phyloP scores from a whole-genome alignment of 2,888 invertebrate species.

The Dynastes grantii region DNA sequence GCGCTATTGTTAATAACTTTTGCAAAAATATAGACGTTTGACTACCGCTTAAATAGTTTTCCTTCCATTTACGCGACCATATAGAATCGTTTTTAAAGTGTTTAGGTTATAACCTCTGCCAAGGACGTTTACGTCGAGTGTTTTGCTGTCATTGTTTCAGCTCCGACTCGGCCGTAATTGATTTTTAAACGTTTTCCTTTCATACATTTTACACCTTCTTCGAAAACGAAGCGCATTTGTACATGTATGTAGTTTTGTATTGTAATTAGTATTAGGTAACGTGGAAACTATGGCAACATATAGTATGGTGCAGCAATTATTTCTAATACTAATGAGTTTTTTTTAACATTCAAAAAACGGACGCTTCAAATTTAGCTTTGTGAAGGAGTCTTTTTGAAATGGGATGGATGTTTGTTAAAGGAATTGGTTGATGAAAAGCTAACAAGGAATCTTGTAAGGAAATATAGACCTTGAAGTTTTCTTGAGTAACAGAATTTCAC shows the following conservation, averaged over 20 bases:
- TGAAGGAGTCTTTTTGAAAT: too few species aligned
- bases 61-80: conserved; percentile 12
- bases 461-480: too few species aligned
- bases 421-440: too few species aligned
- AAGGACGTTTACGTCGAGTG: conserved; percentile 21
- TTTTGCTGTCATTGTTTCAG: conserved; percentile 32
- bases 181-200: conserved; percentile 37
- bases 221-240: background rate
- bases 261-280: too few species aligned
- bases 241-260: background rate
- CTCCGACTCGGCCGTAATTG: conserved; percentile 17
- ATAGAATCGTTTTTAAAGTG: conserved; percentile 18
- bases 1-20: conserved; percentile 50
- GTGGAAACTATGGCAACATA: too few species aligned
- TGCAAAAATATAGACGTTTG: conserved; percentile 23
- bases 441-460: too few species aligned
- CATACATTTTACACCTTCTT: conserved; percentile 2
- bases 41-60: conserved; percentile 41
- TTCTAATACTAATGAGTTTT: too few species aligned
- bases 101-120: conserved; percentile 34
- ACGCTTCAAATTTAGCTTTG: too few species aligned
- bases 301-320: too few species aligned
- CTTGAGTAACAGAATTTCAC: too few species aligned
- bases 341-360: too few species aligned
- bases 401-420: too few species aligned